Base-by-base conservation (phyloP, 2,888 invertebrate genomes). In the Laspeyria flexula region DNA sequence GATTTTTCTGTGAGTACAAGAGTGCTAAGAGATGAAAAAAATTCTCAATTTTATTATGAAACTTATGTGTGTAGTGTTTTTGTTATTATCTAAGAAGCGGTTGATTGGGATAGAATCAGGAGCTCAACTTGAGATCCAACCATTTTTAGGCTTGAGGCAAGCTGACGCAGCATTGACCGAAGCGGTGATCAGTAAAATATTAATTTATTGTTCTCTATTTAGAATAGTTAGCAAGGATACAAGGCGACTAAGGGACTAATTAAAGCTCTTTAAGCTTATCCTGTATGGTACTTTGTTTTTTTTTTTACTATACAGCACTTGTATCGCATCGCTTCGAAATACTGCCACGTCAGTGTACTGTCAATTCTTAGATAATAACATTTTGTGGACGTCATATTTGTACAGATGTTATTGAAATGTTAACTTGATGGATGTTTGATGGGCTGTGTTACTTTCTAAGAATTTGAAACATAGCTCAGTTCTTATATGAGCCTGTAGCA, bases 401-500 rank as follows among this genome's bases (percentile, higher is more conserved):
- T n/a, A 34, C 16, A 10, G 9, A 11, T 7, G 11, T 21, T 37
- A 1, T 48, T 44, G 16, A 45, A 15, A 16, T 31, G 21, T 27
- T 29, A 15, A 43, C 37, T 34, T 49, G 16, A 43, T 16, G 46
- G 37, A 30, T 43, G 43, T 41, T 55, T 46, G 18, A 5, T 13
- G n/a, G 65, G 43, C 55, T 65, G 49, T 61, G 65, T 49, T 53
- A 44, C 37, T 33, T 30, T 12, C 4, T 41, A 33, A 55, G 33
- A 34, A 15, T 9, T 41, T n/a, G n/a, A 21, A 11, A 29, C 38
- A 30, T 33, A 6, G 5, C 11, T 18, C 21, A 11, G 11, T n/a
- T 11, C 12, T 37, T 7, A 21, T 37, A 21, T 37, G 16, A 34
- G 18, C 21, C 11, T 10, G 12, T 0, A 21, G 37, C 21, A 12